phyloP scores from a whole-genome alignment of 2,888 invertebrate species.

The Cotesia congregata region DNA sequence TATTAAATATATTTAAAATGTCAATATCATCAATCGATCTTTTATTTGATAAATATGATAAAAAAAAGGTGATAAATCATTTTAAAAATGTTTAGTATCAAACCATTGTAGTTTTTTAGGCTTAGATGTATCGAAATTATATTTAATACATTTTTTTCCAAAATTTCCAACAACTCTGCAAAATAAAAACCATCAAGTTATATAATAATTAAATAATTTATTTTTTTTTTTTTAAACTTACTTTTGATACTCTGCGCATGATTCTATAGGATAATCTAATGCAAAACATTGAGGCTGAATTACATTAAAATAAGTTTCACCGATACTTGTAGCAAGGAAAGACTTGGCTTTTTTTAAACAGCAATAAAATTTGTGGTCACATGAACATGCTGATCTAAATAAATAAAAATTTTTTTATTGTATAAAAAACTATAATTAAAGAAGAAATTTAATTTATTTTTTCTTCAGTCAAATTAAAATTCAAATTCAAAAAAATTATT shows the following conservation, averaged over 20 bases:
- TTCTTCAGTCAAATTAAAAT: no score
- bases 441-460: no score
- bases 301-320: conserved; percentile 81
- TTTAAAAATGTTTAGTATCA: conserved; percentile 65
- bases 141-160: conserved; percentile 72
- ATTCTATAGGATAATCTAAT: conserved; percentile 57
- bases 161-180: conserved; percentile 32
- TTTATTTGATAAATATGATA: no score
- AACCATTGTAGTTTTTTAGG: conserved; percentile 76
- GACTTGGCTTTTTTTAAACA: conserved; percentile 76
- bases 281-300: conserved; percentile 80
- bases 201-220: no score
- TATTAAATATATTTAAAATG: no score
- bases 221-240: no score
- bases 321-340: conserved; percentile 75
- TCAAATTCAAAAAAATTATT: no score
- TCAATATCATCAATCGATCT: no score
- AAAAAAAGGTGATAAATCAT: neutral
- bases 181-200: conserved; percentile 11
- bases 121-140: conserved; percentile 72
- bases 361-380: conserved; percentile 78
- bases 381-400: conserved; percentile 79
- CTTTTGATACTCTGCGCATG: conserved; percentile 51
- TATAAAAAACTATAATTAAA: neutral
- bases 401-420: neutral